phyloP scores from a whole-genome alignment of 2,113 vertebrate genomes.

The Cochlearius cochlearius region DNA sequence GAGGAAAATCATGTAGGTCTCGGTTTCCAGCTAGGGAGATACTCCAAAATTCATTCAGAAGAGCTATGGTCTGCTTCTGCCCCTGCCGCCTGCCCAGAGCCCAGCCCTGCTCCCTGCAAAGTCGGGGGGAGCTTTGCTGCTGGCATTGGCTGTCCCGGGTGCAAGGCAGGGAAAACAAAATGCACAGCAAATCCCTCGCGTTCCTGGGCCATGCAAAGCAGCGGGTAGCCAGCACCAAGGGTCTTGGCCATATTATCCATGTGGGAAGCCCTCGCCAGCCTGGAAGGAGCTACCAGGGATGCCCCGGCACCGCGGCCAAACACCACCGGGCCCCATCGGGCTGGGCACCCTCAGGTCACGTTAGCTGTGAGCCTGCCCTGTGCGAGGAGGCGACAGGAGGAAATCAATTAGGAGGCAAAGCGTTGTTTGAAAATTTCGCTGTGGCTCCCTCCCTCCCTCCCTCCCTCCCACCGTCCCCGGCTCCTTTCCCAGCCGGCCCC shows the following conservation, averaged over 20 bases:
- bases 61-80: background rate
- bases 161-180: background rate
- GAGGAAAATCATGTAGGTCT: background rate
- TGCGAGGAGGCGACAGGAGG: background rate
- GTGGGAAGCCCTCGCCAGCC: background rate
- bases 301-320: accelerated
- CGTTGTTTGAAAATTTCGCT: background rate
- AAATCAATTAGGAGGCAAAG: background rate
- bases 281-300: background rate
- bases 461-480: accelerated
- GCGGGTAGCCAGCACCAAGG: background rate
- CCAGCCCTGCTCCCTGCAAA: background rate
- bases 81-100: background rate
- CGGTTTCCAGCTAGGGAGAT: background rate
- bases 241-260: background rate
- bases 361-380: background rate
- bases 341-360: accelerated
- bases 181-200: background rate
- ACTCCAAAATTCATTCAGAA: background rate
- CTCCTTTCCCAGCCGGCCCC: constrained; percentile 13
- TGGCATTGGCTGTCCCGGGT: background rate
- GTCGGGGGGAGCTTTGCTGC: background rate
- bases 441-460: background rate
- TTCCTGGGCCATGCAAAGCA: background rate
- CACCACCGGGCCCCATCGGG: background rate